Conservation (phyloP, 2,113 vertebrate species). For the Symphodus melops region DNA sequence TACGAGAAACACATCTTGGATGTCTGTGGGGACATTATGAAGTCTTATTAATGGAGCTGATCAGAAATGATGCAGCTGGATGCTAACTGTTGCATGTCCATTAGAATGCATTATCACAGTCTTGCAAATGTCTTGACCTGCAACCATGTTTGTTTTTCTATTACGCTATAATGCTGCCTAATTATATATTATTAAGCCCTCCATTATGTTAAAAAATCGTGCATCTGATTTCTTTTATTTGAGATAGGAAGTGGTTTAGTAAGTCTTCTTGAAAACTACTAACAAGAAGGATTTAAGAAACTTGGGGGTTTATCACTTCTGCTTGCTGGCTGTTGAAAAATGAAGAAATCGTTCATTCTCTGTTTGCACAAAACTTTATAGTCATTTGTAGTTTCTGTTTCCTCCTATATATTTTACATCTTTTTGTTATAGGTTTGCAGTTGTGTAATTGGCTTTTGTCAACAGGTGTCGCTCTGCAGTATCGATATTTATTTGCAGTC, state of each 20-base stretch:
- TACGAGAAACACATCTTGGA: conserved; percentile 43
- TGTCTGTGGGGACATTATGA: conserved; percentile 62
- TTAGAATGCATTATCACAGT: conserved; percentile 76
- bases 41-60: conserved; percentile 65
- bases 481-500: conserved; percentile 14
- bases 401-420: background rate
- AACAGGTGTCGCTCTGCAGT: background rate
- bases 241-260: conserved; percentile 15
- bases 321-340: background rate
- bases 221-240: conserved; percentile 39
- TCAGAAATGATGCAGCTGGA: conserved; percentile 61
- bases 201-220: conserved; percentile 36
- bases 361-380: background rate
- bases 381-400: background rate
- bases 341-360: background rate
- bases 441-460: background rate
- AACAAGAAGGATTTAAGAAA: background rate
- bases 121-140: conserved; percentile 66
- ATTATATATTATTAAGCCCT: conserved; percentile 48
- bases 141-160: conserved; percentile 60
- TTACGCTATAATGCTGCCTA: conserved; percentile 31
- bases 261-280: conserved; percentile 2
- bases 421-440: background rate
- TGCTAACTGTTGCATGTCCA: conserved; percentile 48
- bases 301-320: background rate